Base-by-base conservation (phyloP, 2,797 vertebrate species). In the Paratrypauchen microcephalus region DNA sequence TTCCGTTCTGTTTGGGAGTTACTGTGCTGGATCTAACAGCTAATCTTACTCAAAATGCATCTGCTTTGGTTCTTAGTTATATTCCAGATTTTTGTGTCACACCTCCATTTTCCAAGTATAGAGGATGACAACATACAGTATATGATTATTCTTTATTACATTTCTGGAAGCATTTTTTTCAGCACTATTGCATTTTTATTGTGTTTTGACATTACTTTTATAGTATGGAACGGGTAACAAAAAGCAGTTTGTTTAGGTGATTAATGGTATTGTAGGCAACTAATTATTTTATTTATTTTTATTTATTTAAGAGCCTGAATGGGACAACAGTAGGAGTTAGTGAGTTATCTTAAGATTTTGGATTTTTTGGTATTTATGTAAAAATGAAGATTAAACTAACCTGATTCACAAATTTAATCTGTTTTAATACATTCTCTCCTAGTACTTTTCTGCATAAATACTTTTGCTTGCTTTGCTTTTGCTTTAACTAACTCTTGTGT, bases 1-100 rank as follows among this genome's bases (percentile, higher is more conserved):
- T 58, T 73, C 76, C 80, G 77, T 83, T 88, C 77, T 82, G 73
- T 75, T 78, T 78, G 76, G 76, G 3, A 61, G 9, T 12, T 21
- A 18, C 19, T 79, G 67, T 50, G 41, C 73, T n/a, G 32, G 76
- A 88, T 87, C 69, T 76, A 83, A 73, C 72, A 76, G 68, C 73
- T 78, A 62, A 73, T 71, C 71, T 45, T 23, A 55, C 52, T 1
- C 52, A 23, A 13, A 13, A 68, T 75, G 71, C 79, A 75, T 78
- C 81, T 26, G 8, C 76, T 60, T 60, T 60, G 58, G 30, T 36
- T 32, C 13, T 26, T 57, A 13, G 5, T 28, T 26, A 16, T 57
- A 26, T 24, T 26, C 23, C 23, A 15, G 15, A 56, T 16, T 24
- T 28, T 56, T 57, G 24, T 26, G 21, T 9, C n/a, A 23, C 55